Evolutionary conservation across 2,113 vertebrate genomes (phyloP).

Genomic region (Muntiacus reevesi): DNA sequence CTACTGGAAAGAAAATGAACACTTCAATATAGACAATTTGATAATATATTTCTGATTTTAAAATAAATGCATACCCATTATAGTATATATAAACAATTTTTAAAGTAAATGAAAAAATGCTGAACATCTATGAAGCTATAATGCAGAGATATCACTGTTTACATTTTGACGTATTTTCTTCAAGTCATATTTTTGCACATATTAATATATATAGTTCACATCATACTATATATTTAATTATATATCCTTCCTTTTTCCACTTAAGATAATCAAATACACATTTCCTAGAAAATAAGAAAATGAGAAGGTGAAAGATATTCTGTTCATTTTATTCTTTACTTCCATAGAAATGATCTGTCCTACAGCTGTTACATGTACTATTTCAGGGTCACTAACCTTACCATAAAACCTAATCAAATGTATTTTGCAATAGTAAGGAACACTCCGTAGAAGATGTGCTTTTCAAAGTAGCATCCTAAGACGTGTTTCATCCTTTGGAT

Average conservation of each 20-base stretch:
- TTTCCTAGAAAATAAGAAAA: neutral
- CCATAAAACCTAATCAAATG: neutral
- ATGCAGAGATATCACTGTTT: neutral
- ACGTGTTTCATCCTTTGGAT: neutral
- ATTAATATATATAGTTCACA: neutral
- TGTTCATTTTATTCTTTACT: neutral
- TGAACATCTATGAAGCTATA: neutral
- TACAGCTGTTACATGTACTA: rapidly evolving
- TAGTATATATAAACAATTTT: neutral
- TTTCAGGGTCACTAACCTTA: neutral
- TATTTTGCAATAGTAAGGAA: neutral
- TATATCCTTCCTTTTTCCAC: neutral
- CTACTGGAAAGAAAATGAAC: neutral
- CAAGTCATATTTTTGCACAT: neutral
- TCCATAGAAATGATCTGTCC: neutral
- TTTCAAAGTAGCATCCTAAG: neutral
- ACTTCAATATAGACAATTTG: neutral
- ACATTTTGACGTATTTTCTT: neutral
- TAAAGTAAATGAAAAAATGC: neutral
- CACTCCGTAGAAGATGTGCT: neutral
- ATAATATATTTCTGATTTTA: neutral
- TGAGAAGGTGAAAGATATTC: neutral
- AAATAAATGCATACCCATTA: neutral
- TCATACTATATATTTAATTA: neutral
- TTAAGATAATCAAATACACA: neutral